Evolutionary conservation across 2,797 vertebrate genomes (phyloP).

Genomic region (Zonotrichia albicollis): DNA sequence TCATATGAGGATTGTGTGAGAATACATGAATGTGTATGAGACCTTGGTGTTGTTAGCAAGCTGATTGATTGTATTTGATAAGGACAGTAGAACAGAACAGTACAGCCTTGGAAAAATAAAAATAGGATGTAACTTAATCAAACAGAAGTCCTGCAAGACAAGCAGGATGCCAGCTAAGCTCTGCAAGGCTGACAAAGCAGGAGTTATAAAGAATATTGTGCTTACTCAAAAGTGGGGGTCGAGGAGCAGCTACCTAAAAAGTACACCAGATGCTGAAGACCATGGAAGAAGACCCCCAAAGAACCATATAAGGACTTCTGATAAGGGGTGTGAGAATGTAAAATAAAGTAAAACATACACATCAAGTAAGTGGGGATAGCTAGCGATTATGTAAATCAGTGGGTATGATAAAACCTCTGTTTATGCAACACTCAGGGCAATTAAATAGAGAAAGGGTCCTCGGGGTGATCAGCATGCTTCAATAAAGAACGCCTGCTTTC

Average conservation of each 20-base stretch:
- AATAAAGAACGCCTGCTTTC: neutral
- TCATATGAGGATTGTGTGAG: neutral
- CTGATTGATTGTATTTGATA: neutral
- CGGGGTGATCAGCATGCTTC: neutral
- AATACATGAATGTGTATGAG: accelerated
- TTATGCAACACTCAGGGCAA: neutral
- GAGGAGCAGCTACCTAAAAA: neutral
- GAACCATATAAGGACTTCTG: neutral
- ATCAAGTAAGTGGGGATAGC: neutral
- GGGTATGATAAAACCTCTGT: neutral
- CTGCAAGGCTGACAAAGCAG: neutral
- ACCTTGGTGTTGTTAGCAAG: neutral
- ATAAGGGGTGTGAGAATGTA: neutral
- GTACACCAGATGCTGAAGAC: neutral
- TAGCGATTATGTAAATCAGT: neutral
- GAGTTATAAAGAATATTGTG: accelerated
- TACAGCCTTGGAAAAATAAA: neutral
- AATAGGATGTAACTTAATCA: neutral
- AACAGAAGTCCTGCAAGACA: neutral
- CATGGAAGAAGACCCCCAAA: neutral
- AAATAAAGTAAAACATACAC: neutral
- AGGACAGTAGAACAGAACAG: neutral
- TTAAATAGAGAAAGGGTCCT: neutral
- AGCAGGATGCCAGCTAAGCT: neutral
- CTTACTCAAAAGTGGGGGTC: accelerated